A percentile compares a stretch with the other conserved stretches of the same genome.
Conservation (phyloP, 1,140 invertebrate species). For the Saccostrea glomerata region DNA sequence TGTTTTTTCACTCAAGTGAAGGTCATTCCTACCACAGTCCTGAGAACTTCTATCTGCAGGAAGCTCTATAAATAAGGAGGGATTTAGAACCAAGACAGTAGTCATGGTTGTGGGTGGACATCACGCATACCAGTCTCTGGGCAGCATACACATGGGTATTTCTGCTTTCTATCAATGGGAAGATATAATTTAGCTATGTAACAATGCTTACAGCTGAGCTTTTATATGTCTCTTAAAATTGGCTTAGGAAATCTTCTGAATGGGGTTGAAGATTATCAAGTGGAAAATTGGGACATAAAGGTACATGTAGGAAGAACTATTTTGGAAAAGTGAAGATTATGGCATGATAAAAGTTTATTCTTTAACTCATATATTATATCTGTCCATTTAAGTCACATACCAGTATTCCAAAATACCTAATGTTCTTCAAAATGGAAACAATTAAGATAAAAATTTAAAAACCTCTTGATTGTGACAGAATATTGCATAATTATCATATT, state of each 20-base stretch:
- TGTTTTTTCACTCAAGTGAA: not conserved
- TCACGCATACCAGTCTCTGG: not conserved
- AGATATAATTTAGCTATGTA: not conserved
- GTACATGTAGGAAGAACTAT: not conserved
- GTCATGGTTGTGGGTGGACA: not conserved
- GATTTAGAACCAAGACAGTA: not conserved
- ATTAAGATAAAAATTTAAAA: not conserved
- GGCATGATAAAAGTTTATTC: not conserved
- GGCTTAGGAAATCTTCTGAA: not conserved
- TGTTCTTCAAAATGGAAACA: constrained; percentile 11
- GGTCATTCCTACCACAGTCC: not conserved
- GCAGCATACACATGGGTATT: not conserved
- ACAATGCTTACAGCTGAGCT: not conserved
- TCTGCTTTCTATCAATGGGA: constrained; percentile 3
- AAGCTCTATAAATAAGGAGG: not conserved
- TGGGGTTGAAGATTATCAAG: not conserved
- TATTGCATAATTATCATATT: no score
- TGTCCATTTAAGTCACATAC: not conserved
- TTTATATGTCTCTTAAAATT: not conserved
- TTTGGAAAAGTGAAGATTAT: not conserved
- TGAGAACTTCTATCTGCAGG: not conserved
- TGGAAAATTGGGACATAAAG: not conserved
- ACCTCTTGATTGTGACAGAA: no score
- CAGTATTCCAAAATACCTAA: not conserved
- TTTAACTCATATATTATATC: not conserved